Evolutionary conservation across 2,113 vertebrate species (phyloP), one percentile per base, ranked within the genome.

Genomic region (Raja brachyura): DNA sequence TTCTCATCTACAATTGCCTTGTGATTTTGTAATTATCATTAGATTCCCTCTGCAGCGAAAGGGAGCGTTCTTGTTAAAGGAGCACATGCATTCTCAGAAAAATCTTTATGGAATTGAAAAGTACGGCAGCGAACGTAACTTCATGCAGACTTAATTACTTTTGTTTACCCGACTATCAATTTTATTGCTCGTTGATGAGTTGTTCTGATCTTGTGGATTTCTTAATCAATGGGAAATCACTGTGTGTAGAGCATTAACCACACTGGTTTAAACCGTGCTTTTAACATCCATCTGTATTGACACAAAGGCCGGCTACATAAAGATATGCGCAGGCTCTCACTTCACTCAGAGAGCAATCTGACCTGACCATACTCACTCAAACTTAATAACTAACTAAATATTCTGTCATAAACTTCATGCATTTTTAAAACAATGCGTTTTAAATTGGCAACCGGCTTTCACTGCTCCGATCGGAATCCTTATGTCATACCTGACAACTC

Each of bases 381-480:
- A 61, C 31, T 88, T 88, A 88, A 18, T 33, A 63, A 4, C 28
- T 8, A 18, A 88, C 83, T 88, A 88, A 88, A 88, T 88, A 88
- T 63, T 88, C 83, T 63, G 59, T 5, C 83, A 88, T 61, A 66
- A 63, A 63, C 48, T 31, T 88, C n/a, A 88, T 88, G 83, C 83
- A 88, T 63, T 88, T 88, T 86, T 88, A 31, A 66, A 88, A 88
- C 28, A 88, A 61, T 88, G 59, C n/a, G n/a, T 66, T 88, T 66
- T 88, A 63, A 31, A n/a, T 88, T 14, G 31, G 11, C n/a, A 88
- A n/a, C 39, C 20, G 25, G 83, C 83, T n/a, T 59, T 63, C 83
- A 86, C 56, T 31, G 14, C 13, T 88, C 28, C 83, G 16, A 63
- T 66, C 31, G 59, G 59, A 88, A 63, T 88, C 83, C 28, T 20